Percentiles rank a stretch among this genome's conserved stretches.
phyloP scores from a whole-genome alignment of 2,888 invertebrate species.

The Pycnomerus fuliginosus region DNA sequence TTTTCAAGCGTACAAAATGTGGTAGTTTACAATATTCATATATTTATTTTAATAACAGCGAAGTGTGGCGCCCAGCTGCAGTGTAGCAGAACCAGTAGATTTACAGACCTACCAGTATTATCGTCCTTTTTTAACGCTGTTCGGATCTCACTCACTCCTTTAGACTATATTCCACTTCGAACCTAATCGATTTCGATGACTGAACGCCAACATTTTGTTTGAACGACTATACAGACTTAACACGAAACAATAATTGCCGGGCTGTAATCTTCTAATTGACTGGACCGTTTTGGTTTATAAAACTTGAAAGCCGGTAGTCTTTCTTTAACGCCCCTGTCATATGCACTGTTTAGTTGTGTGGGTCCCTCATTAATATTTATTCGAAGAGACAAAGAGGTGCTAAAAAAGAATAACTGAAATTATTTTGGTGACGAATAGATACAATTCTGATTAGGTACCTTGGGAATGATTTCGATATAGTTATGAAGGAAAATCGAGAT shows the following conservation, averaged over 20 bases:
- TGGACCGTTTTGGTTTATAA: no score
- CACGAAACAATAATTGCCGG: constrained; percentile 14
- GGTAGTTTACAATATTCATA: constrained; percentile 8
- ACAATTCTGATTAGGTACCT: no score
- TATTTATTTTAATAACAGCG: constrained; percentile 32
- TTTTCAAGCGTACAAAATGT: not conserved
- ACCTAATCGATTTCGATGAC: constrained; percentile 33
- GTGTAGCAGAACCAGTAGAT: constrained; percentile 16
- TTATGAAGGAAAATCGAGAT: no score
- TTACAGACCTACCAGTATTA: constrained; percentile 14
- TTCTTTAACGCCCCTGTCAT: no score
- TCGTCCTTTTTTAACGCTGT: constrained; percentile 1
- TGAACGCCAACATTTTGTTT: constrained; percentile 34
- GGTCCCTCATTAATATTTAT: no score
- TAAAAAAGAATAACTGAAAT: no score
- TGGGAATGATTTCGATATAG: no score
- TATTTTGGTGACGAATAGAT: no score
- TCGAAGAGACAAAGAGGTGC: no score
- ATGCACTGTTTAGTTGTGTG: no score
- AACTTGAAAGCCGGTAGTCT: no score
- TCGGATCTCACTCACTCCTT: constrained; percentile 19
- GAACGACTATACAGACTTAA: constrained; percentile 13
- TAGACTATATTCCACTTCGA: constrained; percentile 21
- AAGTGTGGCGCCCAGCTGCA: constrained; percentile 30
- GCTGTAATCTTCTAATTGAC: constrained; percentile 15